phyloP scores from a whole-genome alignment of 2,888 invertebrate genomes.

The Lucinisca nassula region DNA sequence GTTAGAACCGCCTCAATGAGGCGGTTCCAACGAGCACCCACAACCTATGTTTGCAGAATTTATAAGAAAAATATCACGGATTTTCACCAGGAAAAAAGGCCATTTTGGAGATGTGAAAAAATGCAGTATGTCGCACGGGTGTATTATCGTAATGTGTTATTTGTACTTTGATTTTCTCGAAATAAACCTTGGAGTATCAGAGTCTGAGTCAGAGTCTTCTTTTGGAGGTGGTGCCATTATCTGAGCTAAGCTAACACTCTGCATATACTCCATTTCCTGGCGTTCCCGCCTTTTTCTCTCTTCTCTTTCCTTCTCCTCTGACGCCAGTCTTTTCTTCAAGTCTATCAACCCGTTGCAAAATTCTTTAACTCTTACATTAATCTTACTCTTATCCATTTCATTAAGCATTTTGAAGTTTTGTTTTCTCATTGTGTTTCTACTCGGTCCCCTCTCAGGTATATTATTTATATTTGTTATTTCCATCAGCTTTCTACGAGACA shows the following conservation, averaged over 20 bases:
- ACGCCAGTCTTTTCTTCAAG: constrained; percentile 33
- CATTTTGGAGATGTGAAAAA: too few relatives aligned
- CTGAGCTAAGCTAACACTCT: constrained; percentile 29
- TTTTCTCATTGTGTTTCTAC: constrained; percentile 59
- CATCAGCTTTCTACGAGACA: constrained; percentile 73
- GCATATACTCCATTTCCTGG: constrained; percentile 41
- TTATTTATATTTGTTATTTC: constrained; percentile 72
- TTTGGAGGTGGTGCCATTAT: not conserved
- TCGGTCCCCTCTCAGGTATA: constrained; percentile 67
- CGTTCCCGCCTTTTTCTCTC: constrained; percentile 45
- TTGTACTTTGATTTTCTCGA: not conserved
- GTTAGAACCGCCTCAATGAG: too few relatives aligned
- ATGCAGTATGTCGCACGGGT: too few relatives aligned
- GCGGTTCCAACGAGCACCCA: too few relatives aligned
- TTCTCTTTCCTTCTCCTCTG: constrained; percentile 52
- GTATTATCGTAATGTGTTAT: too few relatives aligned
- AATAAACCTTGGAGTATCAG: not conserved
- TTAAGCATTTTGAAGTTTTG: constrained; percentile 44
- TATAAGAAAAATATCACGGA: too few relatives aligned
- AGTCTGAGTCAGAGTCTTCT: not conserved
- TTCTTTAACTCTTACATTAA: constrained; percentile 52
- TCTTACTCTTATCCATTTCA: constrained; percentile 25
- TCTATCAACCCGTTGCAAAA: constrained; percentile 60
- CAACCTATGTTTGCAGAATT: too few relatives aligned
- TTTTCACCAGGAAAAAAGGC: too few relatives aligned